These are phyloP conservation scores for Dolichallabes microphthalmus DNA, from an alignment of 2,113 vertebrate species.

Conservation along the genomic window DNA sequence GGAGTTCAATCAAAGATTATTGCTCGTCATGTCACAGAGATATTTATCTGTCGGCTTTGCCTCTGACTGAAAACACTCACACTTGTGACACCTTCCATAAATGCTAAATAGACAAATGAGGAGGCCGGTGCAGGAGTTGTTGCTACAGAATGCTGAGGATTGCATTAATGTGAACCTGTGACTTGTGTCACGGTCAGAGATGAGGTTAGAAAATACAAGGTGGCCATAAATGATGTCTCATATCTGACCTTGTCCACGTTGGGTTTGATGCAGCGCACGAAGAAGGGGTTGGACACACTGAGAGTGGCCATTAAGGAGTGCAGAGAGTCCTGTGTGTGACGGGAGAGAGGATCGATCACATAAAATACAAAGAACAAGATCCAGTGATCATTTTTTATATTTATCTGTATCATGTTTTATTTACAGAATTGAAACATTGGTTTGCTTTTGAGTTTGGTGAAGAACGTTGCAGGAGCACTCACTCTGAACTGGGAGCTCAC, in stretches of 20 bases:
- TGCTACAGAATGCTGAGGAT: neutral
- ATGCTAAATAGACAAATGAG: neutral
- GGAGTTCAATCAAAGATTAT: too few species aligned
- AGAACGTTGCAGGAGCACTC: conserved; percentile 50
- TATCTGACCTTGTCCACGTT: conserved; percentile 83
- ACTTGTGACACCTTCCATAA: neutral
- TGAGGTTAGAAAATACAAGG: neutral
- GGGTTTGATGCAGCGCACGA: conserved; percentile 92
- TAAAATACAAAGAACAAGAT: neutral
- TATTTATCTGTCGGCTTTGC: neutral
- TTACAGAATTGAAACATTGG: neutral
- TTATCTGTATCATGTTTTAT: neutral
- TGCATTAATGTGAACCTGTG: neutral
- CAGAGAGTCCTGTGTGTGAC: conserved; percentile 79
- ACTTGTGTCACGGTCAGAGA: neutral
- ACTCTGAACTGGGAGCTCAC: conserved; percentile 95
- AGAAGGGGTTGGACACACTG: conserved; percentile 88
- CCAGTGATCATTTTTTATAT: neutral
- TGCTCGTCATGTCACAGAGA: neutral
- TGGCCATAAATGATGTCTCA: neutral
- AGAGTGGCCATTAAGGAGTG: conserved; percentile 88
- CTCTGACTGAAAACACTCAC: neutral
- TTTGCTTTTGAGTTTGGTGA: too few species aligned
- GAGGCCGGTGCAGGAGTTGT: neutral
- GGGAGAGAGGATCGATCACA: conserved; percentile 3